A percentile compares a stretch with the other conserved stretches of the same genome.
Evolutionary conservation across 2,113 vertebrate species (phyloP).

Genomic region (Empidonax alnorum): DNA sequence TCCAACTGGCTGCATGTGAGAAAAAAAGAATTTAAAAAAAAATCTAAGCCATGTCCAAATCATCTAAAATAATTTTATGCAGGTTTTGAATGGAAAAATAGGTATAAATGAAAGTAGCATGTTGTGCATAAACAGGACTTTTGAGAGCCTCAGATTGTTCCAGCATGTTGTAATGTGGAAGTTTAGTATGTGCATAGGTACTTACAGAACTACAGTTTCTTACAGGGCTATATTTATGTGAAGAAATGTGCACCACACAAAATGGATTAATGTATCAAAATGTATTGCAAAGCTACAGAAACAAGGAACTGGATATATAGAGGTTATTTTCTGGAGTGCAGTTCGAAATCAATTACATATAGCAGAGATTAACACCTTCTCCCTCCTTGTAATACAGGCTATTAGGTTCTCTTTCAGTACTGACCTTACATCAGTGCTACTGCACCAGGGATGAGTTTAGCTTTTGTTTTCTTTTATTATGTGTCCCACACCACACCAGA

Average conservation of each 20-base stretch:
- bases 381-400: background rate
- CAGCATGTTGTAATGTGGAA: background rate
- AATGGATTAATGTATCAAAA: background rate
- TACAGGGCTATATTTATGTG: background rate
- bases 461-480: background rate
- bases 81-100: background rate
- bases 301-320: background rate
- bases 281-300: background rate
- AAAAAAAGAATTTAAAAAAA: background rate
- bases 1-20: background rate
- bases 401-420: background rate
- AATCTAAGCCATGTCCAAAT: background rate
- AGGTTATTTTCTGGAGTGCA: background rate
- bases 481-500: background rate
- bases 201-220: background rate
- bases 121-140: background rate
- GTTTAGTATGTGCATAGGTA: background rate
- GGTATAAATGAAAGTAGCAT: background rate
- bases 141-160: background rate
- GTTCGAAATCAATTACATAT: background rate
- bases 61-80: background rate
- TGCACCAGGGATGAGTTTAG: background rate
- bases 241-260: background rate
- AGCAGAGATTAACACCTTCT: background rate
- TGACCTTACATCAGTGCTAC: background rate